Evolutionary conservation across 2,797 vertebrate genomes (phyloP).

Genomic region (Sebastes steindachneri): DNA sequence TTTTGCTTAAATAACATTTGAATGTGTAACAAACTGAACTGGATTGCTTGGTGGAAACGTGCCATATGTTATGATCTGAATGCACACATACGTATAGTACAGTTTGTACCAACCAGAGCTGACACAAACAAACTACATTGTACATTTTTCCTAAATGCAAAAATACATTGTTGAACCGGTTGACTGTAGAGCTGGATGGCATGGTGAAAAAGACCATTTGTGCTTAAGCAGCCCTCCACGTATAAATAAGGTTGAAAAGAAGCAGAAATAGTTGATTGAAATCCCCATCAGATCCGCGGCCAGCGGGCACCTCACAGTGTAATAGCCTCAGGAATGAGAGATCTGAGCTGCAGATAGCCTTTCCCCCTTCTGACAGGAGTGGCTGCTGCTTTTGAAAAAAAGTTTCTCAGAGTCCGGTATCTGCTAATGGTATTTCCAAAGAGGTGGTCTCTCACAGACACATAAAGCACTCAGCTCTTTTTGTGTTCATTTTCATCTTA

Average conservation of each 20-base stretch:
- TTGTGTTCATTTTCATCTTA: neutral
- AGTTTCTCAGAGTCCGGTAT: neutral
- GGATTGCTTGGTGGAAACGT: too few species aligned
- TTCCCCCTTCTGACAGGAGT: neutral
- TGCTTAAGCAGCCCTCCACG: neutral
- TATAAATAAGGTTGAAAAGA: neutral
- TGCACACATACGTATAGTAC: neutral
- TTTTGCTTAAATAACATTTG: too few species aligned
- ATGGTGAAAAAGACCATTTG: neutral
- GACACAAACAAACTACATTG: neutral
- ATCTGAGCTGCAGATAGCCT: conserved; percentile 32
- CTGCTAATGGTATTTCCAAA: conserved; percentile 3
- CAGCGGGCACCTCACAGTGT: neutral
- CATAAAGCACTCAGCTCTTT: neutral
- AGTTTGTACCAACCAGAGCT: neutral
- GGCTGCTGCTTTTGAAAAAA: neutral
- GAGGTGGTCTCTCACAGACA: conserved; percentile 1
- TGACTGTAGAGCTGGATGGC: neutral
- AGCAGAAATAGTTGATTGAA: conserved; percentile 15
- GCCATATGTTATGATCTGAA: neutral
- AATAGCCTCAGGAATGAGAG: conserved; percentile 45
- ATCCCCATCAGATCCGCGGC: conserved; percentile 5
- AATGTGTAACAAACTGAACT: too few species aligned
- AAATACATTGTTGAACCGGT: neutral
- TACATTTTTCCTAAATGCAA: neutral